phyloP scores from a whole-genome alignment of 2,797 vertebrate species.

The Cheirogaleus major region DNA sequence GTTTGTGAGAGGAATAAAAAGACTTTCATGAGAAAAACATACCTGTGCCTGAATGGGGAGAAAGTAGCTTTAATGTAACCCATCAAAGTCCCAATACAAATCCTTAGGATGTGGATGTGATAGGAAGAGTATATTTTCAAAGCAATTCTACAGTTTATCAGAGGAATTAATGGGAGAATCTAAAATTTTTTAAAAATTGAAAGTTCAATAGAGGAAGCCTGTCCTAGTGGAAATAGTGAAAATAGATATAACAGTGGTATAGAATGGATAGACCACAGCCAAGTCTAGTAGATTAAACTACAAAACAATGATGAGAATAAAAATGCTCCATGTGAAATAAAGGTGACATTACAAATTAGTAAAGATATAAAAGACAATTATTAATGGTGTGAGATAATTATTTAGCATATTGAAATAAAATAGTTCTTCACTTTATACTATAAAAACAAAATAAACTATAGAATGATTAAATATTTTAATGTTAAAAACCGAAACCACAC shows the following conservation, averaged over 20 bases:
- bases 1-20: not conserved
- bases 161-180: not conserved
- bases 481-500: not conserved
- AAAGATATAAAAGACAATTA: not conserved
- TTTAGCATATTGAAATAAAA: conserved; percentile 14
- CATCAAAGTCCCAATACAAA: not conserved
- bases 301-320: not conserved
- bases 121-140: not conserved
- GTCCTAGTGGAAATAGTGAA: not conserved
- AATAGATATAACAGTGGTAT: not conserved
- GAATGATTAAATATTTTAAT: not conserved
- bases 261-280: not conserved
- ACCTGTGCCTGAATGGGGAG: not conserved
- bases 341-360: not conserved
- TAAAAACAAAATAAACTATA: not conserved
- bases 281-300: not conserved
- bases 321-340: not conserved
- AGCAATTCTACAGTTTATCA: not conserved
- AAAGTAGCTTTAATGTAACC: not conserved
- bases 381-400: not conserved
- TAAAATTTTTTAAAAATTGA: not conserved
- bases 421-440: not conserved
- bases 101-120: not conserved
- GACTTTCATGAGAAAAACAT: not conserved
- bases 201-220: not conserved